Conservation (phyloP, 1,140 invertebrate genomes). For the Batillaria attramentaria region DNA sequence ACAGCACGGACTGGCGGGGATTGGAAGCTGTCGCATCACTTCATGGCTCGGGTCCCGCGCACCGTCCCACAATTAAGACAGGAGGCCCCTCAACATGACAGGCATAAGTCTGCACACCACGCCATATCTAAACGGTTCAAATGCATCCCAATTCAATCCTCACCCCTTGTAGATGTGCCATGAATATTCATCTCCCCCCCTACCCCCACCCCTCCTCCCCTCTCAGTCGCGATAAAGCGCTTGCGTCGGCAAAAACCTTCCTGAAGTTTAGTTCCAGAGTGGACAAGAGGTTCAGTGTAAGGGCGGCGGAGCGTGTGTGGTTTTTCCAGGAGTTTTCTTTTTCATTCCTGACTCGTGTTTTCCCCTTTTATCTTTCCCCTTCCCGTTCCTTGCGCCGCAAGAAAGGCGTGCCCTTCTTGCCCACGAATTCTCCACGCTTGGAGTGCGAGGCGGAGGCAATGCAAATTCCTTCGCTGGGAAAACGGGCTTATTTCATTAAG, state of each 20-base stretch:
- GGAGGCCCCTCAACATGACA: neutral
- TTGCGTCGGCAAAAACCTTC: neutral
- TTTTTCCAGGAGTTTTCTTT: neutral
- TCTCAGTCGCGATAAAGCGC: no score
- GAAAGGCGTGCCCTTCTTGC: neutral
- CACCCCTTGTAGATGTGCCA: conserved; percentile 11
- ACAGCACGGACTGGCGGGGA: neutral
- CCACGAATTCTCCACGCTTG: conserved; percentile 12
- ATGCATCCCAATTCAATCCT: neutral
- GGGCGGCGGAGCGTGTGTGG: neutral
- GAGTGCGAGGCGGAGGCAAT: neutral
- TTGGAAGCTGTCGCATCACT: neutral
- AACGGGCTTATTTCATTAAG: conserved; percentile 15
- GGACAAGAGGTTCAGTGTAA: neutral
- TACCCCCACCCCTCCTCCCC: no score
- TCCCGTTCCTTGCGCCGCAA: neutral
- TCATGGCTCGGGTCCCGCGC: neutral
- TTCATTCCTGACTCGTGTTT: neutral
- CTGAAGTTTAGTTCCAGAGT: neutral
- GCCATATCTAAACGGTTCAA: neutral
- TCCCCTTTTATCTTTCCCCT: neutral
- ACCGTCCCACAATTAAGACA: conserved; percentile 9
- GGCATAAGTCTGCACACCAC: neutral
- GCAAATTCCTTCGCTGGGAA: neutral
- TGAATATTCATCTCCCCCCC: conserved; percentile 9